Evolutionary conservation across 2,888 invertebrate genomes (phyloP).

Genomic region (Nycteola revayana): DNA sequence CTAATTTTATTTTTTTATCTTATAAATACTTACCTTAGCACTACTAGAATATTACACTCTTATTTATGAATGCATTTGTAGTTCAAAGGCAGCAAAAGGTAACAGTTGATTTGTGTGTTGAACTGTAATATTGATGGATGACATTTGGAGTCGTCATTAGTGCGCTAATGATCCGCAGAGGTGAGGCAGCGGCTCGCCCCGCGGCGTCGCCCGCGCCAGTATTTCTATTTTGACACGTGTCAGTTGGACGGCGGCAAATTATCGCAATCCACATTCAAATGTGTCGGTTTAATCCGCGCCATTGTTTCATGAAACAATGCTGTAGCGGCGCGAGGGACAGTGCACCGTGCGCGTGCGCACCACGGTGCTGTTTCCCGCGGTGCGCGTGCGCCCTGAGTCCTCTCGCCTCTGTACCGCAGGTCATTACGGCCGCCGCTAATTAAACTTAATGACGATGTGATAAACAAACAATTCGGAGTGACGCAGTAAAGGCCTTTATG

Average conservation of each 20-base stretch:
- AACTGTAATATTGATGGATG: slow-evolving; percentile 42
- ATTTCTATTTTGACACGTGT: slow-evolving; percentile 23
- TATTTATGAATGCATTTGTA: too few species aligned
- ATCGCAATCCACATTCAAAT: slow-evolving; percentile 35
- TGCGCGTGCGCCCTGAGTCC: slow-evolving; percentile 1
- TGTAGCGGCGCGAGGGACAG: slow-evolving; percentile 15
- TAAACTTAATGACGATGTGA: slow-evolving; percentile 55
- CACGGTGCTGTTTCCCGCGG: background rate
- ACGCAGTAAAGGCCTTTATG: background rate
- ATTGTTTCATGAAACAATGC: slow-evolving; percentile 41
- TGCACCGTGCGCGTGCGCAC: slow-evolving; percentile 3
- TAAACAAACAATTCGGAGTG: slow-evolving; percentile 47
- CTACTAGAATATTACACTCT: too few species aligned
- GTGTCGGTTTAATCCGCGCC: slow-evolving; percentile 33
- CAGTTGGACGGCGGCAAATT: slow-evolving; percentile 30
- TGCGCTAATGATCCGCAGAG: slow-evolving; percentile 4
- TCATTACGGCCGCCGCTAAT: slow-evolving; percentile 43
- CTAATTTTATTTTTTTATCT: too few species aligned
- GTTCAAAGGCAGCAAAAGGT: too few species aligned
- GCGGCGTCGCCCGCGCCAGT: background rate
- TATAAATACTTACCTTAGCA: too few species aligned
- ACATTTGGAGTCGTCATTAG: slow-evolving; percentile 28
- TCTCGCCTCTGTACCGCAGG: slow-evolving; percentile 6
- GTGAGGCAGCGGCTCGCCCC: background rate
- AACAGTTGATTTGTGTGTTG: too few species aligned